Evolutionary conservation across 2,113 vertebrate genomes (phyloP).

Genomic region (Hippopotamus amphibius): DNA sequence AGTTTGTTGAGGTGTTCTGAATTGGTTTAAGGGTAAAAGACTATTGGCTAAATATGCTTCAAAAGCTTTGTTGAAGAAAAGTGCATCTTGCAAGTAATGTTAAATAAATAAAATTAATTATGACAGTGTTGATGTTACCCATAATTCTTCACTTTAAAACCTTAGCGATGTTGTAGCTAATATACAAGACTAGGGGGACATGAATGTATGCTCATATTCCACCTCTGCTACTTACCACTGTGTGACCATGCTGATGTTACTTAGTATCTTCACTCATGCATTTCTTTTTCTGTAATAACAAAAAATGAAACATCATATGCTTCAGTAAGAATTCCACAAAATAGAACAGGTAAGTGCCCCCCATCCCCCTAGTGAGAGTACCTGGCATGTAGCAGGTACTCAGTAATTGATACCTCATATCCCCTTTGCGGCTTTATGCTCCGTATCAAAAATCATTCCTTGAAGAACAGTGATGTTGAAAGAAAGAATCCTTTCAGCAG

Average conservation of each 20-base stretch:
- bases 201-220: accelerated
- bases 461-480: not conserved
- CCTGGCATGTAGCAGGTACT: not conserved
- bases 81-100: not conserved
- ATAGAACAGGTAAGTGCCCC: not conserved
- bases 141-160: not conserved
- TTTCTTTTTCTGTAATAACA: not conserved
- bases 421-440: not conserved
- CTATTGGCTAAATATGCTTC: not conserved
- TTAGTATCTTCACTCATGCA: not conserved
- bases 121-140: not conserved
- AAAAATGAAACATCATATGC: not conserved
- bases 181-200: not conserved
- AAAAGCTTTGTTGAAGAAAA: not conserved
- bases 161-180: not conserved
- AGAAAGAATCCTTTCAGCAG: not conserved
- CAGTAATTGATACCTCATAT: not conserved
- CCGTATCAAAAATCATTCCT: not conserved
- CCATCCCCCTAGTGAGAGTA: accelerated
- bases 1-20: not conserved
- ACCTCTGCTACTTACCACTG: not conserved
- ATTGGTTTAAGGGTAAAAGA: not conserved
- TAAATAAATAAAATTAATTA: not conserved
- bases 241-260: not conserved
- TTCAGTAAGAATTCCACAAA: not conserved